Evolutionary conservation across 53 echinoderm and acorn worm species (phyloP).

Genomic region (Antedon mediterranea): DNA sequence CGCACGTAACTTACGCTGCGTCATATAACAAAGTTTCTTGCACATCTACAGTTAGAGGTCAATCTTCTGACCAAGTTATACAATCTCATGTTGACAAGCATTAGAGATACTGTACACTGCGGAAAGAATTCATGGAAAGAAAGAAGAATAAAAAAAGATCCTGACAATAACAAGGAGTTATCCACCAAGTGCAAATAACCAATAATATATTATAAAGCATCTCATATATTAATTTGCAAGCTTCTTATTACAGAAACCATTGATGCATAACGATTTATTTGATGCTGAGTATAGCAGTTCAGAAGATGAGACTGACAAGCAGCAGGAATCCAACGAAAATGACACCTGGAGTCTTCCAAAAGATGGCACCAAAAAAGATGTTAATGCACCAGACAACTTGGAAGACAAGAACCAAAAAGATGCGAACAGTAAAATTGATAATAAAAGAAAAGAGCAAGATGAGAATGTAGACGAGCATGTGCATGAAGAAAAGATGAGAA

Average conservation of each 20-base stretch:
- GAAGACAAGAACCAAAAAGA: not conserved
- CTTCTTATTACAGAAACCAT: not conserved
- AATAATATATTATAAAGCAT: no score
- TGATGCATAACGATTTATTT: slow-evolving; percentile 26
- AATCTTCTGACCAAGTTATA: no score
- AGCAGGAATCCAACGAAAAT: no score
- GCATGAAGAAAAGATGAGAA: slow-evolving; percentile 9
- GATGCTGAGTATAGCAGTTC: slow-evolving; percentile 39
- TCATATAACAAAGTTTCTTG: no score
- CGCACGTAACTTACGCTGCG: no score
- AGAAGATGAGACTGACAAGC: slow-evolving; percentile 23
- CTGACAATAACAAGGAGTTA: no score
- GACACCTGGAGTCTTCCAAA: not conserved
- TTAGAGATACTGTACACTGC: no score
- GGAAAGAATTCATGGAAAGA: no score
- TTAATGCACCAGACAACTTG: not conserved
- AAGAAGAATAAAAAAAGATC: no score
- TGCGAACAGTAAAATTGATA: slow-evolving; percentile 6
- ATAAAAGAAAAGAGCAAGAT: slow-evolving; percentile 11
- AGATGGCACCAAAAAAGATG: not conserved
- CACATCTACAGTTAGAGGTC: no score
- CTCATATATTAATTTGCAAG: not conserved
- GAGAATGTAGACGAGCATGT: not conserved
- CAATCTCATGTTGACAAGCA: no score
- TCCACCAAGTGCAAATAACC: no score